Conservation (phyloP, 2,888 invertebrate genomes). For the Gastracanthus pulcherrimus region DNA sequence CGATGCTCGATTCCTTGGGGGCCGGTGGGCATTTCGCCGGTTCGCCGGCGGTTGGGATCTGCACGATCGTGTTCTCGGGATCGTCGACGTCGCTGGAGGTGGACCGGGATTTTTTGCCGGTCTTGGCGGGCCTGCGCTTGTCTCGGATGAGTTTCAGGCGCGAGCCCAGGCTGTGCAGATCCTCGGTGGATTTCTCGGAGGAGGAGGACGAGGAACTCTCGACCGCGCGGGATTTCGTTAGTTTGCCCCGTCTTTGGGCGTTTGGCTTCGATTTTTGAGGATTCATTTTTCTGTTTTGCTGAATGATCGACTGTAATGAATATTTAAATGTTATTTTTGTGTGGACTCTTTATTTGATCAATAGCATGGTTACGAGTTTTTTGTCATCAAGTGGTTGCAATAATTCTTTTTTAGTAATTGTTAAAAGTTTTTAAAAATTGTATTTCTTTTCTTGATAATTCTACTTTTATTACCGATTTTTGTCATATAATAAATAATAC, state of each 20-base stretch:
- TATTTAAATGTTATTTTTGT: no score
- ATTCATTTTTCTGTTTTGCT: slow-evolving; percentile 15
- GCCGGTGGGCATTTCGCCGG: neutral
- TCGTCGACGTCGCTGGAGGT: neutral
- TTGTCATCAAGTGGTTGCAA: no score
- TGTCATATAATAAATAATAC: no score
- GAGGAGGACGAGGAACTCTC: slow-evolving; percentile 27
- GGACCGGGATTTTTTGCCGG: neutral
- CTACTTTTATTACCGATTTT: no score
- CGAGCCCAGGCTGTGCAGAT: slow-evolving; percentile 13
- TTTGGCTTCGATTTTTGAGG: slow-evolving; percentile 13
- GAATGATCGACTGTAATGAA: neutral
- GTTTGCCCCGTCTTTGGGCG: neutral
- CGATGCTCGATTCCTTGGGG: slow-evolving; percentile 32
- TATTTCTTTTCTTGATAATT: no score
- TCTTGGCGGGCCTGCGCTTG: neutral
- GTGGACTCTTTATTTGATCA: no score
- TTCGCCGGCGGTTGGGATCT: neutral
- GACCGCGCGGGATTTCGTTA: slow-evolving; percentile 5
- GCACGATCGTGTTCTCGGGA: slow-evolving; percentile 14
- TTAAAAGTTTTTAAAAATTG: no score
- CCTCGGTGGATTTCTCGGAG: slow-evolving; percentile 22
- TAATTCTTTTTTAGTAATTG: no score
- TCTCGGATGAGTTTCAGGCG: slow-evolving; percentile 28
- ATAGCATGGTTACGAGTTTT: no score